Base-by-base conservation (phyloP, 2,797 vertebrate genomes). In the Bradypodion ventrale region DNA sequence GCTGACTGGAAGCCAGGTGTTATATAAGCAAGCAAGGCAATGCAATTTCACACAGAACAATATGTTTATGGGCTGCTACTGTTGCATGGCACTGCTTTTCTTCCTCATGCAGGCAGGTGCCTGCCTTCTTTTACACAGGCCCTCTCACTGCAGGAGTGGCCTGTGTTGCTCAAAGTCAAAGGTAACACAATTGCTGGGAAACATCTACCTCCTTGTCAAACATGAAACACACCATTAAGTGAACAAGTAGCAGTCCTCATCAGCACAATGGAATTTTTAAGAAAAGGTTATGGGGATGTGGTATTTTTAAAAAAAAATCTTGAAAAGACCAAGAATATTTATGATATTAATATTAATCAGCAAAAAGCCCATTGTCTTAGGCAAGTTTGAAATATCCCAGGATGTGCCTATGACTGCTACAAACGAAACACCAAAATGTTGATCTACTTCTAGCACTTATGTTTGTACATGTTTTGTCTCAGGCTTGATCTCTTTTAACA, bases 1-100 rank as follows among this genome's bases (percentile, higher is more conserved):
- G 68, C 79, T 87, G 86, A 93, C 89, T 93, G 86, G 5, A 82
- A 89, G 91, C 90, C 94, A 93, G 91, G 88, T 91, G 91, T 93
- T 93, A 84, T 4, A 81, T 87, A 93, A 95, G 85, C 82, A 88
- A 85, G 78, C 60, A 90, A 83, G 72, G 63, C 69, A 83, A 85
- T 49, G 73, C 60, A 74, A 69, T 66, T 32, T 82, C 75, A 8
- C 0, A 1, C 66, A 42, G 69, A 91, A 85, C 69, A 74, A 40
- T 77, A 32, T 86, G 87, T 87, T 92, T 91, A 90, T 85, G 89
- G 83, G 90, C 92, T 86, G 65, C 42, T 15, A 16, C 29, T 29
- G 19, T 56, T 7, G 77, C 21, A 82, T 49, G 37, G 74, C 52
- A 49, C 0, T 70, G 63, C 29, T 65, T 89, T 80, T 85, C 46